Base-by-base conservation (phyloP, 2,797 vertebrate genomes). In the Siniperca undulata region DNA sequence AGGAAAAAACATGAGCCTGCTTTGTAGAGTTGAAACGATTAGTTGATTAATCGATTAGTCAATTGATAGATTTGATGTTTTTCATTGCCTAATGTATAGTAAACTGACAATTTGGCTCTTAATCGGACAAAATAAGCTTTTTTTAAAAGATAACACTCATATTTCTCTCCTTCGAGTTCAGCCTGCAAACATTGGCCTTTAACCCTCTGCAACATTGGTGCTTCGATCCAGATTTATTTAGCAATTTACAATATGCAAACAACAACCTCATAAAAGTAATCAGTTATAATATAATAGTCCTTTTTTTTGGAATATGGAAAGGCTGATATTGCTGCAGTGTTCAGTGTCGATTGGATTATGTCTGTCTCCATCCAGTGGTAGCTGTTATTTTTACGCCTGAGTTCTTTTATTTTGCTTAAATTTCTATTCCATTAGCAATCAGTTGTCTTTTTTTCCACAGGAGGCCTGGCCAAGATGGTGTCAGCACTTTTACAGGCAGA, bases 281-380 rank as follows among this genome's bases (percentile, higher is more conserved):
- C 12, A 53, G 19, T 30, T 30, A 30, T 16, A 16, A 70, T 34
- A 36, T 27, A 38, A 19, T 5, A 17, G 12, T 3, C 7, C 4
- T 30, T n/a, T 40, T 40, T 36, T 77, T 34, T 34, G 22, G 12
- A 48, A 30, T 34, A 17, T 19, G 24, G 3, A 27, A 19, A 0
- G n/a, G 17, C 40, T 73, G 44, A 61, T 27, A 20, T 4, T 6
- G 36, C 62, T 42, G 27, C 52, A 66, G 20, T 67, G 50, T 27
- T 69, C 52, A 40, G 65, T 9, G 38, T 62, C 3, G 22, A 78
- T 70, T 70, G 8, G 24, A 80, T 66, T 70, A 77, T 10, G 1
- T 87, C 56, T 90, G 88, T 90, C 90, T 90, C 91, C 89, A 92
- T 88, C 92, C 82, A 87, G 88, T 85, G 91, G 75, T 52, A 65